Base-by-base conservation (phyloP, 2,113 vertebrate genomes). In the Hemiscyllium ocellatum region DNA sequence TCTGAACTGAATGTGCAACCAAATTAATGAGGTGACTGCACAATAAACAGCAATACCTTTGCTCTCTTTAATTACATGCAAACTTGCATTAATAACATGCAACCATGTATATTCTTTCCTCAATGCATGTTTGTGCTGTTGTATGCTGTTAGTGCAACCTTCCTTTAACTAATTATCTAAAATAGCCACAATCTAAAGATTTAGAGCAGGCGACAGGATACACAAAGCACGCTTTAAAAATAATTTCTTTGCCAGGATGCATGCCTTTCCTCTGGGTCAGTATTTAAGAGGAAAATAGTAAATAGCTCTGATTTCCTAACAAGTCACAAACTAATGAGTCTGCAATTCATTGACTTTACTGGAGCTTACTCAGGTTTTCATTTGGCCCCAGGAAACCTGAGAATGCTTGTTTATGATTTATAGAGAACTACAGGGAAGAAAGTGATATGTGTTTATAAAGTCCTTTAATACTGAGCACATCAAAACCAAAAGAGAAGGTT, bases 221-320 rank as follows among this genome's bases (percentile, higher is more conserved):
- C 52, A 42, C n/a, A 13, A 37, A 80, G 78, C n/a, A 80, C 15
- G 4, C 4, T 1, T 13, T 47, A 20, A 83, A 83, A 83, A 83
- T 83, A 47, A 83, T 83, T 42, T 15, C 56, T 61, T 26, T n/a
- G 52, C 26, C 87, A 90, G 52, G 52, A 90, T 33, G 87, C 52
- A 2, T 33, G 26, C 29, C 24, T 83, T 89, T 89, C 50, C 86
- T 89, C 86, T 56, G 52, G 26, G 26, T 90, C 13, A 61, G 52
- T 90, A 83, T n/a, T 90, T 33, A 17, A 50, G 17, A n/a, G 56
- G 87, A 61, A 90, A 90, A 90, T 90, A 61, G 87, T 90, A 90
- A 90, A 29, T 65, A 90, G 87, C 22, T 89, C 47, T 56, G 26
- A 24, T 90, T 90, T 33, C 3, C 56, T 61, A 33, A 61, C 52